Base-by-base conservation (phyloP, 2,888 invertebrate species). In the Minunthozetes semirufus region DNA sequence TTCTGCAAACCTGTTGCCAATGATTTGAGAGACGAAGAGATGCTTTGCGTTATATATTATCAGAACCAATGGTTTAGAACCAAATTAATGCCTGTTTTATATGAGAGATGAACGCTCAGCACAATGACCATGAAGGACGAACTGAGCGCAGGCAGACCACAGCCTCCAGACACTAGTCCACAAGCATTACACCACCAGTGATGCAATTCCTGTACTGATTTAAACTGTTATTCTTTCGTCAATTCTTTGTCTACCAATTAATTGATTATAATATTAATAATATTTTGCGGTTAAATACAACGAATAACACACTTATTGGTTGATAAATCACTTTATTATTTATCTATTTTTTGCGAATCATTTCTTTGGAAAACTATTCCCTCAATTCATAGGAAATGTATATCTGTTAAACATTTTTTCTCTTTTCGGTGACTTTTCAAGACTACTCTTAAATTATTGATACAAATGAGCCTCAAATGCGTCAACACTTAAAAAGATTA, bases 121-220 rank as follows among this genome's bases (percentile, higher is more conserved):
- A 19, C 59, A 59, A 59, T 59, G 59, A 59, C 59, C 59, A 59
- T 59, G 59, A 59, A 59, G 59, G 59, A 59, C 59, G 27, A 22
- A 25, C 59, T 5, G 25, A 13, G 25, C 59, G 15, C 25, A 9
- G 25, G 11, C 59, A 59, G 59, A 50, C 9, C 59, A 25, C 59
- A 59, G 13, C 6, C 25, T 59, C 22, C 59, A 59, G 50, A 59
- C 59, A 59, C 27, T 59, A 59, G n/a, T 4, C 19, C 22, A 19
- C 22, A 19, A 56, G 22, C 27, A 59, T 59, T 59, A 59, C 59
- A 25, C 13, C 59, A 59, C 59, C 5, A 9, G 6, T 59, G 59
- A 59, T 59, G 59, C 25, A 59, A 59, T 59, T 13, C 22, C 27
- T 59, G 27, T 25, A 25, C 17, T 59, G 3, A 25, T 27, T n/a